A percentile compares a stretch with the other conserved stretches of the same genome.
These are phyloP conservation scores for Electrona antarctica DNA, from an alignment of 2,113 vertebrate species.

Conservation along the genomic window DNA sequence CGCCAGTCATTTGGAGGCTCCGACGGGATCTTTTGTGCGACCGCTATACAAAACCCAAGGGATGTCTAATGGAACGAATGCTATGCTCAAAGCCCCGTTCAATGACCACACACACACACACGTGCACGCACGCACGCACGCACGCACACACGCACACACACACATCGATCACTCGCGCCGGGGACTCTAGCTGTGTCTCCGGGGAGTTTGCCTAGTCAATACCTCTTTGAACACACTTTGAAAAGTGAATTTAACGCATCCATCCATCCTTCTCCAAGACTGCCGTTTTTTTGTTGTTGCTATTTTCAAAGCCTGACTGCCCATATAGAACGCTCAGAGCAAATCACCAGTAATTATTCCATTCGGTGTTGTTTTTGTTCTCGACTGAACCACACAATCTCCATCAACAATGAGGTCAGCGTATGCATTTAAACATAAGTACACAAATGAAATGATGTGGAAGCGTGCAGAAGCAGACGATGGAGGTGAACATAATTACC, in stretches of 20 bases:
- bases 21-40: slow-evolving; percentile 51
- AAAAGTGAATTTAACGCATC: slow-evolving; percentile 61
- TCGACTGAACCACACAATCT: no score
- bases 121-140: no score
- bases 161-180: slow-evolving; percentile 62
- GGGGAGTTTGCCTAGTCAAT: slow-evolving; percentile 61
- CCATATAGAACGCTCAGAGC: no score
- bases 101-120: slow-evolving; percentile 10
- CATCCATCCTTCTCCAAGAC: slow-evolving; percentile 7
- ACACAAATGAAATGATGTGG: no score
- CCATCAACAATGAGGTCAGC: no score
- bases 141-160: slow-evolving; percentile 8
- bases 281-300: background rate
- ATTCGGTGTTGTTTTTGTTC: no score
- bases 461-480: no score
- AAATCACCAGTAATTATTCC: no score
- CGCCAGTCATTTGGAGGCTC: slow-evolving; percentile 51
- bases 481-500: no score
- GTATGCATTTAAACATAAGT: no score
- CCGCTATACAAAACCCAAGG: slow-evolving; percentile 48
- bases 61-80: slow-evolving; percentile 72
- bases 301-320: background rate
- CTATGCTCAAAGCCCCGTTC: slow-evolving; percentile 59
- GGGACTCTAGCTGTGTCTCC: slow-evolving; percentile 49
- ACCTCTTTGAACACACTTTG: slow-evolving; percentile 49